These are phyloP conservation scores for Pipistrellus pipistrellus DNA, from an alignment of 2,797 vertebrate species.

Conservation along the genomic window DNA sequence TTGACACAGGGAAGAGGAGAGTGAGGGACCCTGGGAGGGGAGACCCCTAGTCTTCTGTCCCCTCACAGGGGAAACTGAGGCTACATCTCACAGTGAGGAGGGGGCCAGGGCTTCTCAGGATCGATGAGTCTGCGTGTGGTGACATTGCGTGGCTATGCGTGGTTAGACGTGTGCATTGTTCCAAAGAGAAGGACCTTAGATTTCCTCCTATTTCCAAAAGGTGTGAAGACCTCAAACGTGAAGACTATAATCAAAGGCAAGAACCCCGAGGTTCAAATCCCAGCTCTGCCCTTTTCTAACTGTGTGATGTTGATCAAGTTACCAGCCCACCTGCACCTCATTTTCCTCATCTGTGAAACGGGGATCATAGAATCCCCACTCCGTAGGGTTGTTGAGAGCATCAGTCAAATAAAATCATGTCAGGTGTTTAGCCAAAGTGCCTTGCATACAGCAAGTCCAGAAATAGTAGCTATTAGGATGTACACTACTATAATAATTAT, in stretches of 20 bases:
- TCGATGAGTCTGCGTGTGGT: rapidly evolving
- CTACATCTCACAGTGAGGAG: background rate
- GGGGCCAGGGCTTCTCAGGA: background rate
- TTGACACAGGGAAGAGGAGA: background rate
- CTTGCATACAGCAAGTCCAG: background rate
- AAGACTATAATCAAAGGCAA: background rate
- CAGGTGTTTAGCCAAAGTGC: conserved; percentile 18
- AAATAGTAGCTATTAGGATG: conserved; percentile 2
- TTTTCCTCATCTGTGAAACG: conserved; percentile 54
- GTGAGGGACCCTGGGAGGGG: too few species aligned
- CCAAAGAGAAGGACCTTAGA: background rate
- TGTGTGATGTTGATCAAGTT: background rate
- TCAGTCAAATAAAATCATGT: background rate
- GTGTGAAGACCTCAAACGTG: background rate
- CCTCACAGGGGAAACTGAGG: background rate
- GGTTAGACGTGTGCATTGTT: background rate
- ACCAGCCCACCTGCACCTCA: background rate
- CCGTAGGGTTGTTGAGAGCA: background rate
- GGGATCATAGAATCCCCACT: background rate
- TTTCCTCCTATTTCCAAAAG: background rate
- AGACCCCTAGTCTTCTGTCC: background rate
- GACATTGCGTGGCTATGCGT: background rate
- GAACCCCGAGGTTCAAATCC: background rate
- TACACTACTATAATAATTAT: background rate
- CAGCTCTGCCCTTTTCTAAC: background rate